A percentile compares a stretch with the other conserved stretches of the same genome.
These are phyloP conservation scores for Amphiprion ocellaris DNA, from an alignment of 2,113 vertebrate genomes.

Conservation along the genomic window DNA sequence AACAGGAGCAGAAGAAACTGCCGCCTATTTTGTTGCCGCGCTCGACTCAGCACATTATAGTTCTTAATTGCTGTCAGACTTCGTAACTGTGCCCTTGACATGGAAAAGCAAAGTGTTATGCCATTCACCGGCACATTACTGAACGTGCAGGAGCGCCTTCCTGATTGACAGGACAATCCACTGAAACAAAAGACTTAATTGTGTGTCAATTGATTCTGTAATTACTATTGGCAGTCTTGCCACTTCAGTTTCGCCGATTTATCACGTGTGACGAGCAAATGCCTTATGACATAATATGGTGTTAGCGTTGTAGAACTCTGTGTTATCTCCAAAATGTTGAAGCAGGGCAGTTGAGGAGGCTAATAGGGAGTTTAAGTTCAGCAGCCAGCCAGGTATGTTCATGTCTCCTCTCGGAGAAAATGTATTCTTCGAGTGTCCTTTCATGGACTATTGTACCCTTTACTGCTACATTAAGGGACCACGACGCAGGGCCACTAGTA, in stretches of 20 bases:
- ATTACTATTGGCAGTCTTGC: slow-evolving; percentile 78
- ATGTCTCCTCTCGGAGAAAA: background rate
- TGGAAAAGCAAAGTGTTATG: slow-evolving; percentile 70
- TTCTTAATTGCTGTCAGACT: slow-evolving; percentile 78
- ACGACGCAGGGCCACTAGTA: slow-evolving; percentile 29
- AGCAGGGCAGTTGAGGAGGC: background rate
- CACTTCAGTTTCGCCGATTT: slow-evolving; percentile 70
- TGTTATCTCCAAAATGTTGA: slow-evolving; percentile 10
- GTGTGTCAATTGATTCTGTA: slow-evolving; percentile 77
- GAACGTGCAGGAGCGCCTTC: slow-evolving; percentile 33
- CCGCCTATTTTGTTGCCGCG: slow-evolving; percentile 77
- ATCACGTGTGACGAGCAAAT: slow-evolving; percentile 59
- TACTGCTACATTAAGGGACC: slow-evolving; percentile 35
- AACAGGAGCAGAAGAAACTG: slow-evolving; percentile 79
- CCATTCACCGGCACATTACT: slow-evolving; percentile 61
- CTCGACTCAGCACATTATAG: slow-evolving; percentile 75
- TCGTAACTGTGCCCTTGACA: slow-evolving; percentile 73
- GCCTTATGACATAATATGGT: slow-evolving; percentile 59
- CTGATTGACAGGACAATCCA: slow-evolving; percentile 78
- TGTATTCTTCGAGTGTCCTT: slow-evolving; percentile 17
- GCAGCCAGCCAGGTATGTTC: background rate
- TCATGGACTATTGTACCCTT: slow-evolving; percentile 24
- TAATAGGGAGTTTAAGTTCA: background rate
- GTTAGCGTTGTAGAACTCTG: background rate
- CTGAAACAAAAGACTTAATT: slow-evolving; percentile 80